phyloP scores from a whole-genome alignment of 2,113 vertebrate species.

The Pseudonaja textilis region DNA sequence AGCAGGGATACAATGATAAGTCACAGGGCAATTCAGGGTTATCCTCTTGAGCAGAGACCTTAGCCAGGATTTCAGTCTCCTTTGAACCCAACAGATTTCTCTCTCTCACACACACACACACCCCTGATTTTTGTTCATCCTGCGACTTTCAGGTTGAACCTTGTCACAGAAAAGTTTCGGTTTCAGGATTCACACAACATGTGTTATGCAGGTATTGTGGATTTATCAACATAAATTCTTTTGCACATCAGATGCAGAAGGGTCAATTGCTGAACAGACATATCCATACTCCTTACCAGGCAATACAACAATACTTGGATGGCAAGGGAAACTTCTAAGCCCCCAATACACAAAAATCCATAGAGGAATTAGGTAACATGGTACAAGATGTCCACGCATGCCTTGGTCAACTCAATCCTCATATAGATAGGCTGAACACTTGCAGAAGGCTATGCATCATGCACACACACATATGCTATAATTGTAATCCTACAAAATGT shows the following conservation, averaged over 20 bases:
- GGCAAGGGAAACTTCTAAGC: neutral
- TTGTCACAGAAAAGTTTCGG: neutral
- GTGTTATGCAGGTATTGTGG: neutral
- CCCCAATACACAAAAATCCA: neutral
- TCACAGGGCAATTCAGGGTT: neutral
- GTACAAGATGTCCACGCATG: neutral
- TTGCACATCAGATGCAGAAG: neutral
- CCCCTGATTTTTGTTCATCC: neutral
- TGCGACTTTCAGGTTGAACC: neutral
- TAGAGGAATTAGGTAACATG: neutral
- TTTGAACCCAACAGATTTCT: neutral
- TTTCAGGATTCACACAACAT: neutral
- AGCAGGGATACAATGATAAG: neutral
- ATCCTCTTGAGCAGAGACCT: neutral
- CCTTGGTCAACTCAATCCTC: neutral
- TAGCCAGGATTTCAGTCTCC: neutral
- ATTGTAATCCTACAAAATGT: neutral
- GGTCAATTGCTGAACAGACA: neutral
- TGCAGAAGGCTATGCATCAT: neutral
- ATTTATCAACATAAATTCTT: neutral
- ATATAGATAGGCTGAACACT: neutral
- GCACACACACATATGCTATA: neutral
- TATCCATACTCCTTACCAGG: neutral
- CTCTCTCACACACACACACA: neutral
- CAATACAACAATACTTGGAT: neutral